Percentiles rank a stretch among this genome's conserved stretches.
Evolutionary conservation across 1,140 invertebrate genomes (phyloP).

Genomic region (Adelges cooleyi): DNA sequence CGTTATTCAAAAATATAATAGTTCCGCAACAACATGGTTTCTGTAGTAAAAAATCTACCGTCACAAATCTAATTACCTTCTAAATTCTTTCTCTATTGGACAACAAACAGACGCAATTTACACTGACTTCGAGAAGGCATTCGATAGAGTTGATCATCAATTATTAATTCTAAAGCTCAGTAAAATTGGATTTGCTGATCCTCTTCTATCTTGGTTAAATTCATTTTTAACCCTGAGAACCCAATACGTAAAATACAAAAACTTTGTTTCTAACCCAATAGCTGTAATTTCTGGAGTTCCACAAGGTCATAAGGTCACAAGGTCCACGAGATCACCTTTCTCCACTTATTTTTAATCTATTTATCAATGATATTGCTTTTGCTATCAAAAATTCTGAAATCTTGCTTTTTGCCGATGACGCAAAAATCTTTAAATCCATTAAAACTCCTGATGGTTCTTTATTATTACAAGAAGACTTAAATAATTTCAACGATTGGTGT

Average conservation of each 20-base stretch:
- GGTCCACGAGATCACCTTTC: neutral
- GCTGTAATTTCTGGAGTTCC: neutral
- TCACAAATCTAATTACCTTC: neutral
- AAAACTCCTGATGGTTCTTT: neutral
- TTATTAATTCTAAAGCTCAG: neutral
- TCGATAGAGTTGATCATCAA: neutral
- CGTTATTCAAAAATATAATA: neutral
- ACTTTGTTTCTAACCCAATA: neutral
- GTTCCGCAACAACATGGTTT: slow-evolving; percentile 10
- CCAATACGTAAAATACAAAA: slow-evolving; percentile 9
- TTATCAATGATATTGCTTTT: neutral
- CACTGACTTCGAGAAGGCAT: neutral
- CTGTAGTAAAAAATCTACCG: slow-evolving; percentile 4
- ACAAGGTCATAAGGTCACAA: too few relatives aligned
- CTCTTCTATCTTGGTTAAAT: neutral
- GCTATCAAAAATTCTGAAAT: neutral
- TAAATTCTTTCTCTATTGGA: neutral
- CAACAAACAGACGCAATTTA: slow-evolving; percentile 1
- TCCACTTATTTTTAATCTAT: neutral
- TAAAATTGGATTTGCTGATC: neutral
- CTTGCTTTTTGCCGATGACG: slow-evolving; percentile 1
- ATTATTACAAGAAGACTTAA: slow-evolving; percentile 11
- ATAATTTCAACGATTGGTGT: neutral
- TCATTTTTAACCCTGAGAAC: neutral
- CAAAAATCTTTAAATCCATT: slow-evolving; percentile 6